Percentiles rank a stretch among this genome's conserved stretches.
Evolutionary conservation across 2,113 vertebrate genomes (phyloP).

Genomic region (Spermophilus dauricus): DNA sequence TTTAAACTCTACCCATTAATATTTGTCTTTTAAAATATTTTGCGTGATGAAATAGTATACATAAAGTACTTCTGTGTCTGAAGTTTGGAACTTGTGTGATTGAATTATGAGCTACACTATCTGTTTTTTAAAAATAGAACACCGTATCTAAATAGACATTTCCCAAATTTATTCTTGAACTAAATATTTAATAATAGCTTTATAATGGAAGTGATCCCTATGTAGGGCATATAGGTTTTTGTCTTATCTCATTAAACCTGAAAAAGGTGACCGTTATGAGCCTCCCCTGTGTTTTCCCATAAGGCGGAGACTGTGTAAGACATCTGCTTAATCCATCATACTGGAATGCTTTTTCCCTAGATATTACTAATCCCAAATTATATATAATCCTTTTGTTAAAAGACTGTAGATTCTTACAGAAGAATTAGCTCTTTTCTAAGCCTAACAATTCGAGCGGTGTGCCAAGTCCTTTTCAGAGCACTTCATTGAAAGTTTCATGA

Average conservation of each 20-base stretch:
- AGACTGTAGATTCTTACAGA: background rate
- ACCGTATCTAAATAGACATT: conserved; percentile 43
- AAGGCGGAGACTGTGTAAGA: conserved; percentile 51
- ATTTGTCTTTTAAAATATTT: conserved; percentile 2
- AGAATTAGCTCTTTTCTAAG: conserved; percentile 11
- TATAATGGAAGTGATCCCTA: conserved; percentile 75
- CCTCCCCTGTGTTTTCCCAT: conserved; percentile 40
- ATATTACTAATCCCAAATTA: conserved; percentile 65
- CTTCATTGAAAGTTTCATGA: background rate
- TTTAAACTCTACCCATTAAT: conserved; percentile 11
- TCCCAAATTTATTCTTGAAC: conserved; percentile 74
- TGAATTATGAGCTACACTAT: conserved; percentile 36
- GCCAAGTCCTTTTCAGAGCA: background rate
- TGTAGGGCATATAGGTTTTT: conserved; percentile 61
- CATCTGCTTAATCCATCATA: conserved; percentile 74
- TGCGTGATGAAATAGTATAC: conserved; percentile 35
- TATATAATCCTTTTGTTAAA: conserved; percentile 48
- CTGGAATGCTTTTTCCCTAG: conserved; percentile 59
- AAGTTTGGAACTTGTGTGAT: background rate
- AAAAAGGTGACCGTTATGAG: conserved; percentile 58
- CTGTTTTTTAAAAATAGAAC: background rate
- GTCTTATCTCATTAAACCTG: conserved; percentile 79
- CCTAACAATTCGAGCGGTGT: background rate
- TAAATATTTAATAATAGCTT: conserved; percentile 74
- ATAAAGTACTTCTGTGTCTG: background rate